Base-by-base conservation (phyloP, 2,113 vertebrate genomes). In the Marcusenius ussheri region DNA sequence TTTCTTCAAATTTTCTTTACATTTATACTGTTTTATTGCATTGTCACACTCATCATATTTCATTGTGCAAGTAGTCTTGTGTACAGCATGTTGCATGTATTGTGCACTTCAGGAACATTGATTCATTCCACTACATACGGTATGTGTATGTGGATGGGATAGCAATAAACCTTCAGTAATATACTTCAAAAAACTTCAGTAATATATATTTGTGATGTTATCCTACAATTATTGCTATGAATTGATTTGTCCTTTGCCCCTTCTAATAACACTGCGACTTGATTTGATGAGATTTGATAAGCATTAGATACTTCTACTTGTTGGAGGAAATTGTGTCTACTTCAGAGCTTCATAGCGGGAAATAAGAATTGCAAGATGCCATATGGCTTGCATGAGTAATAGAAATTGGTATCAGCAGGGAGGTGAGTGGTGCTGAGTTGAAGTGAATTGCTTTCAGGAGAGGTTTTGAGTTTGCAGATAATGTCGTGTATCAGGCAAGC, bases 401-500 rank as follows among this genome's bases (percentile, higher is more conserved):
- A 86, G 47, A 49, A 27, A 51, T n/a, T 51, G 49, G n/a, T 50
- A 49, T 86, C 84, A 86, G 84, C 84, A 50, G 84, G 84, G 49
- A 86, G 84, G 84, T 86, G 84, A 51, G 84, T 17, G 46, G 46
- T 50, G 46, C 84, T 51, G 84, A 19, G 84, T 50, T 31, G 84
- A 86, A 31, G 45, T 86, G 84, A 86, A 86, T 51, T 86, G 47
- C 84, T 86, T 86, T 50, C 84, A 86, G 84, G 84, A 47, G 10
- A 27, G 47, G n/a, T 49, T 51, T 49, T 50, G 84, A 51, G 46
- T 86, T 86, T 86, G 46, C 49, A 86, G 84, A 49, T 51, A 86
- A 86, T 86, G 10, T 31, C 51, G 84, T 35, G 3, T 31, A 86
- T 86, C 45, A 51, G 84, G 27, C 9, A 86, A 27, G 27, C 9